Percentiles rank a stretch among this genome's conserved stretches.
These are phyloP conservation scores for Mustelus asterias DNA, from an alignment of 2,113 vertebrate genomes.

Conservation along the genomic window DNA sequence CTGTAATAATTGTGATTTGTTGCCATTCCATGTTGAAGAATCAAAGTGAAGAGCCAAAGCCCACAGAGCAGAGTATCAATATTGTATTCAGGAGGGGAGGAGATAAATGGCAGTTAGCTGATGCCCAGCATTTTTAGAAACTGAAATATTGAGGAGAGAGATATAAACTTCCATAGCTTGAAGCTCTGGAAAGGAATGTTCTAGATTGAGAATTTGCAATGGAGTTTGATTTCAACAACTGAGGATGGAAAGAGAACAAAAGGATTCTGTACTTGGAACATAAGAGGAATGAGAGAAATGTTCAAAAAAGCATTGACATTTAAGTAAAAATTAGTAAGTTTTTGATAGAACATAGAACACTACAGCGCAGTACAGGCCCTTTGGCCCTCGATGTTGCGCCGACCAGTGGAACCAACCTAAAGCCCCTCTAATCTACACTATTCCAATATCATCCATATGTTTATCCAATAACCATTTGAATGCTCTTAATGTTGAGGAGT, in stretches of 20 bases:
- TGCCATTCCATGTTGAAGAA: background rate
- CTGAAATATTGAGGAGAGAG: background rate
- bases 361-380: too few species aligned
- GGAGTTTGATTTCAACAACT: background rate
- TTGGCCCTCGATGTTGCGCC: too few species aligned
- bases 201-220: background rate
- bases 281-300: background rate
- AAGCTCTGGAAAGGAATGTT: background rate
- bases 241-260: too few species aligned
- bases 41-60: background rate
- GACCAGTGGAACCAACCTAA: too few species aligned
- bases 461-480: too few species aligned
- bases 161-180: background rate
- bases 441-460: too few species aligned
- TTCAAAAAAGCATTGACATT: background rate
- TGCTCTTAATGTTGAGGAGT: too few species aligned
- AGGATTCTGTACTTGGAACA: background rate
- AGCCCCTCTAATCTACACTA: too few species aligned
- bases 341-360: too few species aligned
- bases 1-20: background rate
- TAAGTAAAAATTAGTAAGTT: background rate
- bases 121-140: background rate
- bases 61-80: background rate
- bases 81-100: background rate
- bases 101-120: background rate